Base-by-base conservation (phyloP, 2,113 vertebrate species). In the Pseudopipra pipra region DNA sequence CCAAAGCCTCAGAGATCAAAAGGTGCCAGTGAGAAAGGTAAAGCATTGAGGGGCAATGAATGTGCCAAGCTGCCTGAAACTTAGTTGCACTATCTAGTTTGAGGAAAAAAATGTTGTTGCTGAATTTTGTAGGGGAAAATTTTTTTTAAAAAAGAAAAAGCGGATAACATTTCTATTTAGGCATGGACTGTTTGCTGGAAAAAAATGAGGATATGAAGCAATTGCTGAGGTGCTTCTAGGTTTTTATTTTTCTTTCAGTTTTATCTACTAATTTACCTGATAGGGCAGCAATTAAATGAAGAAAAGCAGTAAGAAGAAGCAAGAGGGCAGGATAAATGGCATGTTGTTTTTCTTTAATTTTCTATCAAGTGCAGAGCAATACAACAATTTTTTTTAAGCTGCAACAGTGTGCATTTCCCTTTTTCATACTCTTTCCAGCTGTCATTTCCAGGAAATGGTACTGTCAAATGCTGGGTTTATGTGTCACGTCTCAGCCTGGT, bases 21-120 rank as follows among this genome's bases (percentile, higher is more conserved):
- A 97, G 96, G 95, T 97, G 94, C 97, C 83, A 61, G 82, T 85
- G 94, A 96, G 91, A 68, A 95, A 96, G 97, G 92, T 93, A 56
- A 93, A 83, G 87, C 82, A 92, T 94, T 12, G 0, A 90, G 92
- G 95, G 96, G 95, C 96, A 77, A 90, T 47, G 62, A 88, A 75
- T 85, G 31, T 95, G 92, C 95, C 96, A 95, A 97, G 93, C 96
- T 96, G 92, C 91, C 97, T 96, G 90, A 96, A 97, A 98, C 94
- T 97, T 95, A 56, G 87, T 90, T 97, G 84, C 39, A 24, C 89
- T 80, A 67, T 94, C 89, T 35, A 62, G 91, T 95, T 96, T 33
- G 84, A 85, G 87, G 88, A 44, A 61, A 41, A 97, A 94, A 31
- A 22, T 14, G 70, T 92, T 65, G 62, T 59, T 74, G 88, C 39